Evolutionary conservation across 2,888 invertebrate genomes (phyloP).

Genomic region (Sycophila texana): DNA sequence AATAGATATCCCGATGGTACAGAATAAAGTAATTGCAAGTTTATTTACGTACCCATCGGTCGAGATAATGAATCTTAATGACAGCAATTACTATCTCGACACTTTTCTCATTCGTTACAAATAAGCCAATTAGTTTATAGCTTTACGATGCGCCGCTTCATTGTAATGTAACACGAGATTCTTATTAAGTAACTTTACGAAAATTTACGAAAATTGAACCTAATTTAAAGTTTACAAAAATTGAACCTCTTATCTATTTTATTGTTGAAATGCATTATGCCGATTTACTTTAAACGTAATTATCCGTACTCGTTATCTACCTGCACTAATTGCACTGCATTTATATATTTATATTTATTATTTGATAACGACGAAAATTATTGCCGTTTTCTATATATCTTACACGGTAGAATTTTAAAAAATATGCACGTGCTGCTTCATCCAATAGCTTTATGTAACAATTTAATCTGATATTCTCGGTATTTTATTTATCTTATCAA

Average conservation of each 20-base stretch:
- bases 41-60: slow-evolving; percentile 26
- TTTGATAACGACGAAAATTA: too few species aligned
- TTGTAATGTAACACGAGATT: not conserved
- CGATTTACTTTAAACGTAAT: too few species aligned
- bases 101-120: slow-evolving; percentile 31
- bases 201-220: too few species aligned
- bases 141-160: not conserved
- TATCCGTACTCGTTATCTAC: too few species aligned
- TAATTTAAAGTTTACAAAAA: not conserved
- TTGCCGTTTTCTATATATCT: too few species aligned
- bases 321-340: too few species aligned
- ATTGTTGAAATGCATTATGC: too few species aligned
- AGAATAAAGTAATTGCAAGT: not conserved
- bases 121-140: slow-evolving; percentile 28
- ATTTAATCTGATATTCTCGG: slow-evolving; percentile 21
- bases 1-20: not conserved
- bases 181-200: too few species aligned
- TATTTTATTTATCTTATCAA: slow-evolving; percentile 30
- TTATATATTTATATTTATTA: too few species aligned
- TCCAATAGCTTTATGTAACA: slow-evolving; percentile 3
- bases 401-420: too few species aligned
- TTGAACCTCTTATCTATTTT: not conserved
- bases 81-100: not conserved
- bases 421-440: not conserved
- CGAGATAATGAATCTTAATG: slow-evolving; percentile 22